Base-by-base conservation (phyloP, 2,113 vertebrate genomes). In the Oplegnathus fasciatus region DNA sequence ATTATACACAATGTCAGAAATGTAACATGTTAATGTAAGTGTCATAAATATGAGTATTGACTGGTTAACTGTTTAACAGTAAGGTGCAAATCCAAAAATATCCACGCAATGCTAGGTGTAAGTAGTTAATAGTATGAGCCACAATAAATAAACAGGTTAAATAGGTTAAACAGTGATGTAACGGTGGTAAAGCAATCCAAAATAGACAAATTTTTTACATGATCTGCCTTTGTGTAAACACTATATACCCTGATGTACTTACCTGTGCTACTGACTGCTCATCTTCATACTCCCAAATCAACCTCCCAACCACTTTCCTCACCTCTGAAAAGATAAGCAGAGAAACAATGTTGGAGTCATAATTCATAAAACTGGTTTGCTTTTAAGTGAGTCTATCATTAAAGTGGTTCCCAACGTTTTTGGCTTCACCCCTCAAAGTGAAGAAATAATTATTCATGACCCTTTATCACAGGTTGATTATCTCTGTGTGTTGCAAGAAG, bases 241-340 rank as follows among this genome's bases (percentile, higher is more conserved):
- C 74, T 54, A 0, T 42, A 6, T 69, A 26, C 24, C 1, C 28
- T 50, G 18, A 26, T 65, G 26, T 34, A 10, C 7, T 26, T 64
- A 92, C 92, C 81, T 85, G 54, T 42, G 69, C 11, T 6, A 0
- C 20, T 61, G 66, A 42, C 34, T 66, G 82, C 50, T 80, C 57
- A 57, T 92, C 82, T 3, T 95, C 93, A 81, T 24, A 22, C 82
- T 96, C 95, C 96, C 96, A 96, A 89, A 96, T 96, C 61, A 96
- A 91, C 80, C 92, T 89, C 48, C 95, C 95, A 50, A 93, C 75
- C 28, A 87, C 74, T 1, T 84, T 83, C 89, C 93, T 95, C 24
- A 96, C 89, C 64, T 95, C 96, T 96, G 57, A 55, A 93, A 88
- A 58, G 0, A 90, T 10, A 80, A 79, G 6, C 26, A 87, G n/a